These are phyloP conservation scores for Polietes domitor DNA, from an alignment of 2,888 invertebrate genomes.

Conservation along the genomic window DNA sequence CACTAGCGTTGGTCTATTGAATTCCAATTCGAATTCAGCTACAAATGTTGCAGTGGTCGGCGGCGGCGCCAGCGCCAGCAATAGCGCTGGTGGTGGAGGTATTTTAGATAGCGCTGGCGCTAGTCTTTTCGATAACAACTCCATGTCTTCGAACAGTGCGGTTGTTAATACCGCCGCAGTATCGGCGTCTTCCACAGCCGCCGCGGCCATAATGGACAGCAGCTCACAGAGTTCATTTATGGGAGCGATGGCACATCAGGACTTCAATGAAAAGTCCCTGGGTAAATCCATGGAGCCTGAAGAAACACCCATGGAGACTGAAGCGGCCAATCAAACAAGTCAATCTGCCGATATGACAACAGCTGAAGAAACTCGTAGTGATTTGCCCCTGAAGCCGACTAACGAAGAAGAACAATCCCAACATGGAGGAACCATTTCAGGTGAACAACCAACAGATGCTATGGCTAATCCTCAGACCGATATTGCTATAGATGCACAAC, in stretches of 20 bases:
- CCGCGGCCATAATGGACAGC: slow-evolving; percentile 76
- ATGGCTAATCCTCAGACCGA: not conserved
- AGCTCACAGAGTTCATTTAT: slow-evolving; percentile 77
- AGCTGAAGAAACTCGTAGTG: slow-evolving; percentile 55
- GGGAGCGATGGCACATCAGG: slow-evolving; percentile 61
- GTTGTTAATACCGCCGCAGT: slow-evolving; percentile 73
- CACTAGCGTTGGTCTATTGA: slow-evolving; percentile 71
- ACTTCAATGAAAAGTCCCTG: slow-evolving; percentile 56
- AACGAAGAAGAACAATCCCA: slow-evolving; percentile 44
- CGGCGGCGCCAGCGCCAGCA: slow-evolving; percentile 69
- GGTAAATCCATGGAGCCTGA: slow-evolving; percentile 48
- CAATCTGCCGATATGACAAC: slow-evolving; percentile 40
- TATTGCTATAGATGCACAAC: not conserved
- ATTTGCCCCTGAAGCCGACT: not conserved
- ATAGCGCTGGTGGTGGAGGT: slow-evolving; percentile 67
- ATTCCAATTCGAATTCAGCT: slow-evolving; percentile 77
- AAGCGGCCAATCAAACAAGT: slow-evolving; percentile 7
- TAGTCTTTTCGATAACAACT: slow-evolving; percentile 76
- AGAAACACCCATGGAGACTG: slow-evolving; percentile 45
- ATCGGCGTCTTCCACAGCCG: slow-evolving; percentile 72
- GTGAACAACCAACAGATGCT: not conserved
- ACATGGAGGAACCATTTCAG: not conserved
- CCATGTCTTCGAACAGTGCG: slow-evolving; percentile 77
- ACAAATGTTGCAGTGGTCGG: slow-evolving; percentile 69
- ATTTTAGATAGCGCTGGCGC: slow-evolving; percentile 73